Evolutionary conservation across 2,113 vertebrate genomes (phyloP).

Genomic region (Bujurquina vittata): DNA sequence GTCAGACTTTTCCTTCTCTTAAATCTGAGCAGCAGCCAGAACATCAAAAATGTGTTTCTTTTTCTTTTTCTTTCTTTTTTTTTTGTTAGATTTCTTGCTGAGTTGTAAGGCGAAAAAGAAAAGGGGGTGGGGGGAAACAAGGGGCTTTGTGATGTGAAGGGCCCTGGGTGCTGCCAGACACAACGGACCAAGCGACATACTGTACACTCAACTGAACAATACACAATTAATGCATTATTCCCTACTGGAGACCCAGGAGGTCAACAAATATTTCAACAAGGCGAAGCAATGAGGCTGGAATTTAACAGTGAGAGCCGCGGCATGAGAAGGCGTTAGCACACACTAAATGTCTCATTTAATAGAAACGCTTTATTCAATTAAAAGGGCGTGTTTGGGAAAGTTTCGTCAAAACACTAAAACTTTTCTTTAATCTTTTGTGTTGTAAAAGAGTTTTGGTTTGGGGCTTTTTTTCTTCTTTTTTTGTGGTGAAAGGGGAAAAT

Average conservation of each 20-base stretch:
- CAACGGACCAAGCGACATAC: constrained; percentile 64
- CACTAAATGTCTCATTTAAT: not conserved
- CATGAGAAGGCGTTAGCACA: not conserved
- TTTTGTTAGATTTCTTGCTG: not conserved
- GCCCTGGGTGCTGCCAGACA: constrained; percentile 61
- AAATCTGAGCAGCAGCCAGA: constrained; percentile 15
- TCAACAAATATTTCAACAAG: constrained; percentile 60
- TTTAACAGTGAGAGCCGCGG: not conserved
- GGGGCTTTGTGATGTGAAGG: constrained; percentile 47
- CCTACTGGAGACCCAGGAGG: constrained; percentile 62
- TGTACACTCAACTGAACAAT: constrained; percentile 72
- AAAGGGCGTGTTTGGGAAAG: not conserved
- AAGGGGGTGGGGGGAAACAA: not conserved
- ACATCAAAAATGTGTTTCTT: not conserved
- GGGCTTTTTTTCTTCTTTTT: no score
- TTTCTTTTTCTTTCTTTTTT: not conserved
- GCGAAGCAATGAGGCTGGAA: constrained; percentile 12
- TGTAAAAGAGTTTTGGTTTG: no score
- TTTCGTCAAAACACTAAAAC: no score
- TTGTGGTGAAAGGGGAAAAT: not conserved
- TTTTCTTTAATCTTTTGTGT: no score
- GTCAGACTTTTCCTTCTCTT: constrained; percentile 32
- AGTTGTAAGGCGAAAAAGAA: not conserved
- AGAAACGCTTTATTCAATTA: not conserved
- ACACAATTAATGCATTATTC: constrained; percentile 79